Conservation (phyloP, 2,113 vertebrate genomes). For the Eclectus roratus region DNA sequence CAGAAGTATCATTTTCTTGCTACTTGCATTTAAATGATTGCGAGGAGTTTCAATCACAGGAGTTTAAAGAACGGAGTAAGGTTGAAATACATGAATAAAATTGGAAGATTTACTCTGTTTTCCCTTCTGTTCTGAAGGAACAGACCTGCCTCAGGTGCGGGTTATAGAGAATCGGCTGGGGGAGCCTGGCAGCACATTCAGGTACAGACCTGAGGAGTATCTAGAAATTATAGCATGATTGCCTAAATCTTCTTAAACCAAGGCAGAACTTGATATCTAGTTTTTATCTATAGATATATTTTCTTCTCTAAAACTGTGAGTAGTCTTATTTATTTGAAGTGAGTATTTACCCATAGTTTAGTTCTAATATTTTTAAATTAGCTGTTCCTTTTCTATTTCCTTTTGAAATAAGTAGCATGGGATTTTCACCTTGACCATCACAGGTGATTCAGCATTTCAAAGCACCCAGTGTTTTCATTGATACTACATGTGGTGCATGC, state of each 20-base stretch:
- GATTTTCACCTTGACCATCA: background rate
- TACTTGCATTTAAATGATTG: conserved; percentile 27
- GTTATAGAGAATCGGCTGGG: background rate
- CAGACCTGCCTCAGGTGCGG: background rate
- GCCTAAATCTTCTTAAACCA: background rate
- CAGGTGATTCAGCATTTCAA: background rate
- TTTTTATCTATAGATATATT: background rate
- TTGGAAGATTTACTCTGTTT: background rate
- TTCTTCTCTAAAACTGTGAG: background rate
- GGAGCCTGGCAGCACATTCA: background rate
- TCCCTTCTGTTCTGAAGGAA: background rate
- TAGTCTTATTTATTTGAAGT: background rate
- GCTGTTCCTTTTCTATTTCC: background rate
- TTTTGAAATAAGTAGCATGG: background rate
- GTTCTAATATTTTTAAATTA: background rate
- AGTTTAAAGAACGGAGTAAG: background rate
- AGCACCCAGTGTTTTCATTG: background rate
- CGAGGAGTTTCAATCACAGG: conserved; percentile 1
- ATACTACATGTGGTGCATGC: background rate
- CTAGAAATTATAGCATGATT: background rate
- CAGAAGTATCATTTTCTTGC: conserved; percentile 42
- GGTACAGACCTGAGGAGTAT: background rate
- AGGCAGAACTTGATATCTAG: background rate
- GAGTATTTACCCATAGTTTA: background rate
- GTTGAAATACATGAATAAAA: background rate